Evolutionary conservation across 2,797 vertebrate species (phyloP), one percentile per base, ranked within the genome.

Genomic region (Echeneis naucrates): DNA sequence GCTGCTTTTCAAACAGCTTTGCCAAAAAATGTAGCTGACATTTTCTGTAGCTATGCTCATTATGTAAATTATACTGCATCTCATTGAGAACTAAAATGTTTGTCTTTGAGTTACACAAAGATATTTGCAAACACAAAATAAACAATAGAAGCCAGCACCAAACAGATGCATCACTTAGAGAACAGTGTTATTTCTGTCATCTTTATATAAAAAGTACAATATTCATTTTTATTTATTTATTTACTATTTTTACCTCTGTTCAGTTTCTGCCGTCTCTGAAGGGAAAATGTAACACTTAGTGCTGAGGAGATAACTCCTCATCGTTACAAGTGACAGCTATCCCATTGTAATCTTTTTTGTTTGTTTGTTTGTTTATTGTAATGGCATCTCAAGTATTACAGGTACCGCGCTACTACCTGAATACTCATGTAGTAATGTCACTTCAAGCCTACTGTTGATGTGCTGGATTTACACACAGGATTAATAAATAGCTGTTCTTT

Each of bases 11-110:
- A 19, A 10, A 13, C 23, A 24, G 26, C 19, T 57, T 45, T 70
- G 33, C 27, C 52, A 58, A 37, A 33, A 30, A 12, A 64, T 45
- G 11, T 63, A n/a, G n/a, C n/a, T n/a, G 40, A 68, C 19, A 21
- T 17, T 30, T 38, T 54, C 35, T 71, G 44, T 40, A 12, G 54
- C 55, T 47, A 42, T 42, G 19, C n/a, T 63, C 69, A 63, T 78
- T 56, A 68, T 76, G 62, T 33, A 55, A 70, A 75, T 75, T 12
- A 21, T 5, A 35, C 27, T 57, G 45, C 55, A 52, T 58, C 58
- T 37, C 58, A 66, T 21, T 52, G 16, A 68, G 17, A 71, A 63
- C 33, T 50, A 2, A 32, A 11, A 11, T 56, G 26, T 75, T 37
- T 68, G 50, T 58, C 55, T 21, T 23, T 44, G 55, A 68, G 38